Base-by-base conservation (phyloP, 30 jellyfish, hydroid and myxozoan genomes). In the Clytia hemisphaerica region DNA sequence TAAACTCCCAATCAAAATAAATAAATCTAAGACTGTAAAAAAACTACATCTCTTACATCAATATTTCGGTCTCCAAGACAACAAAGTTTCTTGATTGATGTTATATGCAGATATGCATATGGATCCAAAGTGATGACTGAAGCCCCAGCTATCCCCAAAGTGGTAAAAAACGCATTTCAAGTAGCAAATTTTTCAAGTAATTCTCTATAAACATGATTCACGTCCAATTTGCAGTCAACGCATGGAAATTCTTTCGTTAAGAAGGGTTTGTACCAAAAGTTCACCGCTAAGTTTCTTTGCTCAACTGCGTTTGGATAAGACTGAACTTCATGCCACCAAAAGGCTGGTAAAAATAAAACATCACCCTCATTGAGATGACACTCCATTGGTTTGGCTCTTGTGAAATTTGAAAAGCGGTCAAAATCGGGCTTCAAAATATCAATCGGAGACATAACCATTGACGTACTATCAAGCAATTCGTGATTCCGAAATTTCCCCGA, bases 261-360 rank as follows among this genome's bases (percentile, higher is more conserved):
- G 16, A 57, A 57, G 4, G 70, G 70, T 1, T 57, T 2, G 2
- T 57, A 57, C 70, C 70, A 57, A 57, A 57, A 57, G 42, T 57
- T 57, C 9, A 57, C 70, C 4, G 70, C 70, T 29, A 57, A 57
- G 42, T 57, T 57, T 33, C 70, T 57, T 6, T 57, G 5, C 33
- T 57, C 70, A 6, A 30, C 42, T 0, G 51, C 14, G 33, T 33
- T 57, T 0, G 70, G 70, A 21, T 57, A 57, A 37, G 70, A 57
- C 16, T 57, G 70, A 0, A 57, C 70, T 21, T 57, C 70, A 21
- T 57, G 70, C 70, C 70, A 57, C 70, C 70, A 57, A 57, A 57
- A 57, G 38, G 70, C 25, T n/a, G 70, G 70, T 2, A 57, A 5
- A n/a, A 21, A 57, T 0, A 57, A 33, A n/a, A 57, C 70, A 21